Conservation (phyloP, 2,113 vertebrate species). For the Triplophysa tibetana region DNA sequence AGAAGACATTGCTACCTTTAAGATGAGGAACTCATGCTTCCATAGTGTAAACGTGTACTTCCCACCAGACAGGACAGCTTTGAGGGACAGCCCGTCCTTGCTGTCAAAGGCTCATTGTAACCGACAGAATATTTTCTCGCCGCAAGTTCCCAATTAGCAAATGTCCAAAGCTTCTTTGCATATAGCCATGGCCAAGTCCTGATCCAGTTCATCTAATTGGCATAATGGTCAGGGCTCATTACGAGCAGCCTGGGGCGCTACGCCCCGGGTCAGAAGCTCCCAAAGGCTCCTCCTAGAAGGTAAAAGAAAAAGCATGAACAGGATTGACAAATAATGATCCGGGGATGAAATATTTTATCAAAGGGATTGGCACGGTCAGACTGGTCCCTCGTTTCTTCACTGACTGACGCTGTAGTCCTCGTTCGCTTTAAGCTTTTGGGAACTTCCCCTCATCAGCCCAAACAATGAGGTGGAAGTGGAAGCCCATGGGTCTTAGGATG, state of each 20-base stretch:
- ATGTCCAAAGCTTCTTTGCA: slow-evolving; percentile 33
- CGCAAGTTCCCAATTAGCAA: slow-evolving; percentile 50
- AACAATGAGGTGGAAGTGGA: slow-evolving; percentile 36
- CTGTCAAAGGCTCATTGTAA: slow-evolving; percentile 49
- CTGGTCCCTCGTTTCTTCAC: slow-evolving; percentile 12
- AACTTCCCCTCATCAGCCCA: slow-evolving; percentile 34
- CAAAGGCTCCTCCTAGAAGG: no score
- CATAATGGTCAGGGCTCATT: slow-evolving; percentile 52
- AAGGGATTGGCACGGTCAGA: slow-evolving; percentile 2
- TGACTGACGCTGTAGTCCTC: slow-evolving; percentile 17
- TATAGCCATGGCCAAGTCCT: slow-evolving; percentile 30
- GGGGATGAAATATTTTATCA: background rate
- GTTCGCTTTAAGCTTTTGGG: slow-evolving; percentile 17
- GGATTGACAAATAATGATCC: no score
- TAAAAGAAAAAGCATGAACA: no score
- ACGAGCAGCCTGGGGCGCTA: slow-evolving; percentile 38
- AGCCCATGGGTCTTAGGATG: slow-evolving; percentile 13
- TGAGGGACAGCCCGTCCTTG: slow-evolving; percentile 33
- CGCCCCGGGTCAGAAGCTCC: slow-evolving; percentile 37
- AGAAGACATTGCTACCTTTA: no score
- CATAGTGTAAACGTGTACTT: slow-evolving; percentile 29
- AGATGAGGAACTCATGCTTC: slow-evolving; percentile 4
- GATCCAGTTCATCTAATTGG: slow-evolving; percentile 52
- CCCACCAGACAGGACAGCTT: background rate
- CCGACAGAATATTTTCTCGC: background rate